A percentile compares a stretch with the other conserved stretches of the same genome.
Evolutionary conservation across 1,140 invertebrate genomes (phyloP).

Genomic region (Brachionus koreanus): DNA sequence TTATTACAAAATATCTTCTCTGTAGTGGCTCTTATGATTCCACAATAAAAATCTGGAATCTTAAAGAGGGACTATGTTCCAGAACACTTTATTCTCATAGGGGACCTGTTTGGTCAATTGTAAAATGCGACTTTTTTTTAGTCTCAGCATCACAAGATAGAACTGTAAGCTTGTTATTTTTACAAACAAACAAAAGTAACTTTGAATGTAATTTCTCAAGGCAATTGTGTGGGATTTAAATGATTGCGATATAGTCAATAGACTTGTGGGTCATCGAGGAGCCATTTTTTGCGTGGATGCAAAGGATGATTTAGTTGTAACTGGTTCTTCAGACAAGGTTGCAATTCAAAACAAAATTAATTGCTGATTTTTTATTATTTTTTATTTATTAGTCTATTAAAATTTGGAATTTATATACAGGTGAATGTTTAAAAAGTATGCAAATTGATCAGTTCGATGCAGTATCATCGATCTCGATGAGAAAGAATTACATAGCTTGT

Average conservation of each 20-base stretch:
- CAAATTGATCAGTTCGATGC: constrained; percentile 73
- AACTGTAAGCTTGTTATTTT: constrained; percentile 48
- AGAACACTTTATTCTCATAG: constrained; percentile 52
- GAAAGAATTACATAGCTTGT: constrained; percentile 83
- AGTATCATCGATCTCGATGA: constrained; percentile 83
- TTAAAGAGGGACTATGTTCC: constrained; percentile 49
- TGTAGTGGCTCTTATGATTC: constrained; percentile 53
- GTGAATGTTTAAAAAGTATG: constrained; percentile 91
- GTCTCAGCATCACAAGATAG: constrained; percentile 54
- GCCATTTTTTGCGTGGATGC: constrained; percentile 54
- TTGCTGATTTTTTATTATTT: not conserved
- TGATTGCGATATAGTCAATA: constrained; percentile 50
- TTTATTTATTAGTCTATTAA: constrained; percentile 71
- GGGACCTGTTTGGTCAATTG: constrained; percentile 53
- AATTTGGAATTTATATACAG: constrained; percentile 96
- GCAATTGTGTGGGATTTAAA: constrained; percentile 54
- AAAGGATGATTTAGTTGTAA: constrained; percentile 50
- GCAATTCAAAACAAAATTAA: not conserved
- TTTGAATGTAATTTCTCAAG: constrained; percentile 47
- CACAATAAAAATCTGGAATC: constrained; percentile 55
- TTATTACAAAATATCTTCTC: constrained; percentile 52
- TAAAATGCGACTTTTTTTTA: constrained; percentile 48
- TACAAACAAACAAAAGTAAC: not conserved
- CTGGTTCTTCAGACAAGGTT: constrained; percentile 54
- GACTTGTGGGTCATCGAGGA: constrained; percentile 50